Percentiles rank a stretch among this genome's conserved stretches.
These are phyloP conservation scores for Poeciliopsis turneri DNA, from an alignment of 2,797 vertebrate species.

Conservation along the genomic window DNA sequence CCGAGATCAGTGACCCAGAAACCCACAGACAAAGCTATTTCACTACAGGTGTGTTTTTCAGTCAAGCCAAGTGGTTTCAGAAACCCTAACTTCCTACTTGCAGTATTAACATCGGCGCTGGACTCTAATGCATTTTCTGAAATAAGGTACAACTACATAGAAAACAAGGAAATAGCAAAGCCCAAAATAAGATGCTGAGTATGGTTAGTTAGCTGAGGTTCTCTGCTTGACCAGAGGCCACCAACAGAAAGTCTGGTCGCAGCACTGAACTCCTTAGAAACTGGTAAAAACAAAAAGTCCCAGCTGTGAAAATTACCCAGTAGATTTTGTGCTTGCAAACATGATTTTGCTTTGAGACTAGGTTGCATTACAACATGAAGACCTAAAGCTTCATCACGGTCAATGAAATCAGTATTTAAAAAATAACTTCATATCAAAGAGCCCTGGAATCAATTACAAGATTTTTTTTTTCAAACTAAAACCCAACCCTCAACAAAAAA, in stretches of 20 bases:
- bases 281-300: not conserved
- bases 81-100: not conserved
- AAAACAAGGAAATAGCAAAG: not conserved
- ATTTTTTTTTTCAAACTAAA: not conserved
- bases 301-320: not conserved
- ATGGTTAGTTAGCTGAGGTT: not conserved
- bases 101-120: not conserved
- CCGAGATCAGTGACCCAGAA: not conserved
- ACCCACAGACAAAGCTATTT: not conserved
- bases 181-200: not conserved
- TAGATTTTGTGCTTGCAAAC: not conserved
- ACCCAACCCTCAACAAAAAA: not conserved
- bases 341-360: not conserved
- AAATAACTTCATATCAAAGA: slow-evolving; percentile 13
- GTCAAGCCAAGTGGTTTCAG: not conserved
- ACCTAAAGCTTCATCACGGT: slow-evolving; percentile 30
- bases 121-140: not conserved
- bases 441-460: not conserved
- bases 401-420: slow-evolving; percentile 25
- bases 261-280: not conserved
- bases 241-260: not conserved
- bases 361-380: slow-evolving; percentile 8
- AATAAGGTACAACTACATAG: not conserved
- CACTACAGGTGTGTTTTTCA: not conserved
- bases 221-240: not conserved